Evolutionary conservation across 1,140 invertebrate genomes (phyloP).

Genomic region (Achatina immaculata): DNA sequence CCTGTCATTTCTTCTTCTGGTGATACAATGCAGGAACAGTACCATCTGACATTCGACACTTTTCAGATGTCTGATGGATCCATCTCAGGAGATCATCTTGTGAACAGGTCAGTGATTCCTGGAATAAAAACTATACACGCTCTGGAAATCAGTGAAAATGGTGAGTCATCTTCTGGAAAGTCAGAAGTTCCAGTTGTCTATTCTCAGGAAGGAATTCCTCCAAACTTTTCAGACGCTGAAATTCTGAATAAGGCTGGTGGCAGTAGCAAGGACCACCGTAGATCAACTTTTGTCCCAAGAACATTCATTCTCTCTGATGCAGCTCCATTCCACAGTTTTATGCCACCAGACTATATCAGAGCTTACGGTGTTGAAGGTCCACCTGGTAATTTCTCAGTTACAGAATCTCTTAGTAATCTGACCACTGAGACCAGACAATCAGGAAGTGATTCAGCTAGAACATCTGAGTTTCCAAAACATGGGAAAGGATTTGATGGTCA

Average conservation of each 20-base stretch:
- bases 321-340: not conserved
- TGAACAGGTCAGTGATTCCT: not conserved
- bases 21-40: constrained; percentile 6
- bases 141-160: not conserved
- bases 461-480: not conserved
- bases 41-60: constrained; percentile 19
- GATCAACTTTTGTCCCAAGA: constrained; percentile 23
- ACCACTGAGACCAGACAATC: constrained; percentile 52
- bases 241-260: constrained; percentile 61
- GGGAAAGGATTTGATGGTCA: too few relatives aligned
- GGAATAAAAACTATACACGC: not conserved
- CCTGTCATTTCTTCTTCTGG: constrained; percentile 12
- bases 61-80: constrained; percentile 1
- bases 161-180: constrained; percentile 38
- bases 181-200: constrained; percentile 80
- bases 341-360: constrained; percentile 74
- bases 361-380: constrained; percentile 79
- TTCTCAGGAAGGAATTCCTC: constrained; percentile 86
- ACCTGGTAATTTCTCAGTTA: constrained; percentile 77
- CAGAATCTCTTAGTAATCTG: constrained; percentile 65
- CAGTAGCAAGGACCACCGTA: not conserved
- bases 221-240: constrained; percentile 80
- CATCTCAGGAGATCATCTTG: not conserved
- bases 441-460: not conserved
- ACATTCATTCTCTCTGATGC: constrained; percentile 4